Base-by-base conservation (phyloP, 2,888 invertebrate species). In the Phortica okadai region DNA sequence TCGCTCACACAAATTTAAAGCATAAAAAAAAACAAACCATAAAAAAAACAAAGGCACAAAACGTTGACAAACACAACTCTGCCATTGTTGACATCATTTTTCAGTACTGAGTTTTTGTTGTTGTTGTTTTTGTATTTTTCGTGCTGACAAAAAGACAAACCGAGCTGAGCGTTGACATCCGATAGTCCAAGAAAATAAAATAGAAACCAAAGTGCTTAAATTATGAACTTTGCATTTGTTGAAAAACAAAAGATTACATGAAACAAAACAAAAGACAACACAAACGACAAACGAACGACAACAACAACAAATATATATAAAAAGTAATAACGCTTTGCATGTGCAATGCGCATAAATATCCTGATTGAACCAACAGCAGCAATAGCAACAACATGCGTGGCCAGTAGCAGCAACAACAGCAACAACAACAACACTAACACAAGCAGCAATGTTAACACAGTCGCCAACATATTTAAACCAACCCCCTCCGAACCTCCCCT, bases 281-380 rank as follows among this genome's bases (percentile, higher is more conserved):
- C 56, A 56, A 16, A 7, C 56, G 11, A 14, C 56, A 56, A 14
- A 33, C 33, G 1, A 56, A 56, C 25, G 6, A 8, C 16, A 25
- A 62, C 62, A 16, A 25, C 33, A 59, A 59, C 16, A 59, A 21
- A 7, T 10, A 25, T 16, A 16, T 25, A 56, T 56, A 56, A 56
- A 56, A n/a, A 56, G 11, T 56, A n/a, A 56, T n/a, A 11, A n/a
- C 10, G 62, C 4, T 70, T 70, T 70, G 70, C 70, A 70, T 70
- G 70, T n/a, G 70, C 44, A 25, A 14, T 6, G 50, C 70, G 70
- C 70, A 70, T 70, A 70, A 70, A 70, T 70, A 70, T 70, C 70
- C 70, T 70, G 70, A 70, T 70, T 70, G 70, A 70, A 50, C 70
- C 70, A 70, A 21, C 62, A 25, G 42, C 41, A 73, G 50, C 33